phyloP scores from a whole-genome alignment of 2,797 vertebrate genomes.

The Hybognathus amarus region DNA sequence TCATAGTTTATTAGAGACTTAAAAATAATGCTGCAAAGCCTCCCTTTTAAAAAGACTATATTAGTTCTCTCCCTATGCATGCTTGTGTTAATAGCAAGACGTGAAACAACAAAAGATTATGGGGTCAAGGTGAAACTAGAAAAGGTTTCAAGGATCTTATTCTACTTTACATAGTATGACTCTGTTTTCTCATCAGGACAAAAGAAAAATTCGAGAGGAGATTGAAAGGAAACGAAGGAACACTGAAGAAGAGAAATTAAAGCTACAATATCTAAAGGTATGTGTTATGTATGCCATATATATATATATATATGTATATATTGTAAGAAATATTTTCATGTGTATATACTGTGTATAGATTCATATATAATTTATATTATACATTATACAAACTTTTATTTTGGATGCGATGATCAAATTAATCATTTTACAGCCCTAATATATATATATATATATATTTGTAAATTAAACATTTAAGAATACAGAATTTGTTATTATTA shows the following conservation, averaged over 20 bases:
- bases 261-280: slow-evolving; percentile 95
- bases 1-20: slow-evolving; percentile 39
- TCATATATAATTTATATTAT: too few species aligned
- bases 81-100: slow-evolving; percentile 18
- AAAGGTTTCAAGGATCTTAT: neutral
- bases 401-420: too few species aligned
- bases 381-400: too few species aligned
- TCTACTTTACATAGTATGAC: neutral
- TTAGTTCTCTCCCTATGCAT: neutral
- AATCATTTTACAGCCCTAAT: neutral
- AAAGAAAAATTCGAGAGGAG: slow-evolving; percentile 92
- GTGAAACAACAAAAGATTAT: neutral
- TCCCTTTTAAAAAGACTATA: slow-evolving; percentile 14
- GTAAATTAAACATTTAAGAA: too few species aligned
- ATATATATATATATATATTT: neutral
- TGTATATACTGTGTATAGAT: too few species aligned
- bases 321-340: too few species aligned
- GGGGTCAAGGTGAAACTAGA: neutral
- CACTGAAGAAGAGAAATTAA: slow-evolving; percentile 93
- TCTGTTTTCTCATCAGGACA: slow-evolving; percentile 79
- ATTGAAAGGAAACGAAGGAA: slow-evolving; percentile 89
- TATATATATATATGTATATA: neutral
- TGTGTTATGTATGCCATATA: neutral
- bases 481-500: too few species aligned
- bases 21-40: slow-evolving; percentile 55